Evolutionary conservation across 2,113 vertebrate genomes (phyloP), one percentile per base, ranked within the genome.

Genomic region (Myotis davidii): DNA sequence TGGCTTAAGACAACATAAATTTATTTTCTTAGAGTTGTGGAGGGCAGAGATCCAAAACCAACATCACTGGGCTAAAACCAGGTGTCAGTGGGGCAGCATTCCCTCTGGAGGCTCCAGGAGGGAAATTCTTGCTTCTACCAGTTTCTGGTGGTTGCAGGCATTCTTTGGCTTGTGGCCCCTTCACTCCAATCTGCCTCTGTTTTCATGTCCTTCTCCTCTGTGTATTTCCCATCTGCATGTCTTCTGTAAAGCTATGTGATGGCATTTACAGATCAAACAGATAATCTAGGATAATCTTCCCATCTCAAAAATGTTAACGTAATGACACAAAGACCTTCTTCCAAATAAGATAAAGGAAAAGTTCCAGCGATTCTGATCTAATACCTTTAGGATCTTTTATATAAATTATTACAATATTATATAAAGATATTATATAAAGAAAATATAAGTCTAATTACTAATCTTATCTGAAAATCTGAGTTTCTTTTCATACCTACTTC

Each of bases 341-440:
- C 64, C 17, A 70, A 92, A 45, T 65, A 89, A 86, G 39, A 27
- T 29, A 37, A 59, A 5, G 1, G 25, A 52, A 56, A 77, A 6
- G 12, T 74, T 84, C 42, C 13, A 61, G 39, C 64, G 65, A 39
- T 45, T 73, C 82, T 13, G 10, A 42, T 32, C 21, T 82, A 5
- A 23, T 52, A 59, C 65, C 27, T 85, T 61, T 42, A 32, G 25
- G 7, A 29, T 6, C 9, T 21, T 25, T 70, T 52, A 34, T 79
- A 39, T 32, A 78, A 48, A 34, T 50, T 50, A 48, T 13, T 74
- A 61, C 4, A 84, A 7, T 69, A 56, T 64, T 87, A 73, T 42
- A 32, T 73, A 52, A 94, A 84, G 37, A 89, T 69, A 64, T 64
- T 87, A 73, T 50, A 32, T 73, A 52, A 94, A 79, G 37, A 89